Conservation (phyloP, 2,797 vertebrate genomes). For the Taeniopygia guttata region DNA sequence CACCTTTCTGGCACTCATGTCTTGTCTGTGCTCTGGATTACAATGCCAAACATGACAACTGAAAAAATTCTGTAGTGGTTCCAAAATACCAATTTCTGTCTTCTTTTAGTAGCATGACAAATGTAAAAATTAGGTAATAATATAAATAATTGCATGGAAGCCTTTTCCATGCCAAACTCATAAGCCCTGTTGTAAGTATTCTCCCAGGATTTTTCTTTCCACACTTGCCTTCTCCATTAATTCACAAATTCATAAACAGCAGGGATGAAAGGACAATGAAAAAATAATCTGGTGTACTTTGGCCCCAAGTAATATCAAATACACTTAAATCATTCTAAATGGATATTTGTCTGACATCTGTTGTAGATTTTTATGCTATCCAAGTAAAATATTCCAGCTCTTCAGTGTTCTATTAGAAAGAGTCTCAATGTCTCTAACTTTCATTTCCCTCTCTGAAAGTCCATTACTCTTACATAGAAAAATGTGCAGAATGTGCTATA, state of each 20-base stretch:
- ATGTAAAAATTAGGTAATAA: neutral
- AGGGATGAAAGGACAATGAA: neutral
- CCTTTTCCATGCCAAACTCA: neutral
- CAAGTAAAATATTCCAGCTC: neutral
- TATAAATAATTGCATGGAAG: neutral
- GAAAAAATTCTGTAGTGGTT: neutral
- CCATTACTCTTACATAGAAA: neutral
- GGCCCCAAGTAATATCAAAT: neutral
- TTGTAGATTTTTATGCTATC: neutral
- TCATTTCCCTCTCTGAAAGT: neutral
- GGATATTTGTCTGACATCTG: neutral
- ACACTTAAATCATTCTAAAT: slow-evolving; percentile 3
- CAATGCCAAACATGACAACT: neutral
- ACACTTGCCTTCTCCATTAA: neutral
- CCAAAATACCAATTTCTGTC: neutral
- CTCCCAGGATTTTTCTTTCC: neutral
- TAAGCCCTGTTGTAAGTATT: neutral
- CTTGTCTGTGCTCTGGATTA: neutral
- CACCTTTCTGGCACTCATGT: neutral
- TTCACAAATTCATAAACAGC: neutral
- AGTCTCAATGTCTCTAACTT: neutral
- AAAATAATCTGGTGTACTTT: neutral
- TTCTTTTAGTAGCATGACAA: neutral
- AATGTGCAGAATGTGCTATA: neutral
- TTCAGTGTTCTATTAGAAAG: neutral